phyloP scores from a whole-genome alignment of 1,140 invertebrate genomes.

The Rhopalosiphum maidis region DNA sequence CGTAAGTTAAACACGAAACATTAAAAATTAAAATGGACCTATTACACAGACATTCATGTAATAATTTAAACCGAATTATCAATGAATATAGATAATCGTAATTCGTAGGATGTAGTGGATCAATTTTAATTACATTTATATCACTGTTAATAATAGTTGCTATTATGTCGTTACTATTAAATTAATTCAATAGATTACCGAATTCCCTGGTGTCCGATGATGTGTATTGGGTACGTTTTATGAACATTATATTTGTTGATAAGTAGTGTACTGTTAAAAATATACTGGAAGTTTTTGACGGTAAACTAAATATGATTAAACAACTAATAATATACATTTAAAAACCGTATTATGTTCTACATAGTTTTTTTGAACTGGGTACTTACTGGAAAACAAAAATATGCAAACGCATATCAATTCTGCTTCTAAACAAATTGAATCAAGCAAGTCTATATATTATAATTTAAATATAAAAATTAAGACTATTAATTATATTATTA shows the following conservation, averaged over 20 bases:
- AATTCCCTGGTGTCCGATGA: not conserved
- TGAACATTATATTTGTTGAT: not conserved
- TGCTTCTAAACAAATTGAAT: not conserved
- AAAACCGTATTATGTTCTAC: not conserved
- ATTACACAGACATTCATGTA: too few species aligned
- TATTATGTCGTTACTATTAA: too few species aligned
- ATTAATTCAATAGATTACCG: not conserved
- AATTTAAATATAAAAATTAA: not conserved
- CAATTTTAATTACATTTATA: not conserved
- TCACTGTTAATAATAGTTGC: not conserved
- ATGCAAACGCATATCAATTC: not conserved
- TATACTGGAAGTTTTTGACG: not conserved
- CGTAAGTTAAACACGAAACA: not conserved
- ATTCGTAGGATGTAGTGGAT: not conserved
- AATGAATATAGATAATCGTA: not conserved
- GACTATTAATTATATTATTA: not conserved
- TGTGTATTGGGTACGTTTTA: not conserved
- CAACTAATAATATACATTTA: not conserved
- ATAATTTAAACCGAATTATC: not conserved
- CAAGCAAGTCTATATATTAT: not conserved
- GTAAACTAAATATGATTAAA: not conserved
- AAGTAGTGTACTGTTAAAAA: not conserved
- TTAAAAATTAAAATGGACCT: too few species aligned
- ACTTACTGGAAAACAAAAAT: not conserved
- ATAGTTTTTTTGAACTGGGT: not conserved